phyloP scores from a whole-genome alignment of 1,140 invertebrate species.

The Lanistes nyassanus region DNA sequence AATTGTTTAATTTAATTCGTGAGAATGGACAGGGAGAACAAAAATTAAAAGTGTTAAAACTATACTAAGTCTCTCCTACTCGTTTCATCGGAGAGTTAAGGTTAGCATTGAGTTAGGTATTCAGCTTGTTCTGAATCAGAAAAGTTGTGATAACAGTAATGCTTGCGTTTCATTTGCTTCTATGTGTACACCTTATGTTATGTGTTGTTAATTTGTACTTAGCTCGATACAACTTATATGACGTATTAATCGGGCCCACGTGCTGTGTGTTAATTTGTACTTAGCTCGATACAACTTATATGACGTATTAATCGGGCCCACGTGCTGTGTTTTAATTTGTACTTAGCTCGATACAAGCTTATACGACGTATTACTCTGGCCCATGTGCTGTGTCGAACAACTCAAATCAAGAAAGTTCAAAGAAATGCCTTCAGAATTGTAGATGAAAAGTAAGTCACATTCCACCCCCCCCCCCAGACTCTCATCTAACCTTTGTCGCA shows the following conservation, averaged over 20 bases:
- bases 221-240: neutral
- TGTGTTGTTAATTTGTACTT: neutral
- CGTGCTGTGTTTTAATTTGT: neutral
- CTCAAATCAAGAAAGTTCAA: neutral
- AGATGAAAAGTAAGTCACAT: neutral
- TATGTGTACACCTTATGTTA: neutral
- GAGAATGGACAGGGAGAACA: no score
- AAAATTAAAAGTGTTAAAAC: no score
- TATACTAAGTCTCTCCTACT: no score
- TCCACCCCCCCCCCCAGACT: no score
- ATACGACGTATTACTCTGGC: neutral
- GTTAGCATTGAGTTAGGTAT: no score
- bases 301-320: neutral
- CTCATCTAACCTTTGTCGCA: no score
- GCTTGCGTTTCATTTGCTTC: no score
- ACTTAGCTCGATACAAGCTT: neutral
- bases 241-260: neutral
- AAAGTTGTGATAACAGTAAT: no score
- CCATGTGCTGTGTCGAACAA: slow-evolving; percentile 8
- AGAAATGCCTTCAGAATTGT: neutral
- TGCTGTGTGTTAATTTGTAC: neutral
- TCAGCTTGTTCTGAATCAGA: no score
- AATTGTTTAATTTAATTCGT: no score
- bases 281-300: neutral
- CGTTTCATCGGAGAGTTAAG: no score